A percentile compares a stretch with the other conserved stretches of the same genome.
Conservation (phyloP, 2,888 invertebrate genomes). For the Dendrolimus houi region DNA sequence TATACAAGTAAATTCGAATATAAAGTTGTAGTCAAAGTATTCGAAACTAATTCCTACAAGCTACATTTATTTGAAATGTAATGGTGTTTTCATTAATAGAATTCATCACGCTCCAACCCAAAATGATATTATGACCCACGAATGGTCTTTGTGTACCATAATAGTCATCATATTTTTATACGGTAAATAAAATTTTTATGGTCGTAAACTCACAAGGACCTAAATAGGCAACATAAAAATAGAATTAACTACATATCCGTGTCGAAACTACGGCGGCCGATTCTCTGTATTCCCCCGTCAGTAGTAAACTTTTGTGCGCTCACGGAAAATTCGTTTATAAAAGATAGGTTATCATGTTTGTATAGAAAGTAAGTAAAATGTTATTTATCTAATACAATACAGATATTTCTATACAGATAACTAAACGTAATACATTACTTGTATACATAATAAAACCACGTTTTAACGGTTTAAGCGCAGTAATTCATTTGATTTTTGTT, state of each 20-base stretch:
- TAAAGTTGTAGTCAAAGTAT: neutral
- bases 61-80: neutral
- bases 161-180: conserved; percentile 11
- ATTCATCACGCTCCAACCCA: conserved; percentile 6
- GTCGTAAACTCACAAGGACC: conserved; percentile 12
- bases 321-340: conserved; percentile 3
- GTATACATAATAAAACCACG: too few species aligned
- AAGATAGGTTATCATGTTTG: neutral
- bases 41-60: neutral
- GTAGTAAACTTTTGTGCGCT: neutral
- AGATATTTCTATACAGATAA: too few species aligned
- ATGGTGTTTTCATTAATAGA: neutral
- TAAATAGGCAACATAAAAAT: conserved; percentile 15
- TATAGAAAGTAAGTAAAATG: neutral
- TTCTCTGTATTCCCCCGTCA: neutral
- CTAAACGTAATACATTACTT: too few species aligned
- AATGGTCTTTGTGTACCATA: conserved; percentile 3
- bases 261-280: conserved; percentile 7
- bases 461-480: too few species aligned
- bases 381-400: neutral
- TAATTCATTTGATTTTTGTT: too few species aligned
- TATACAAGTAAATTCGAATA: too few species aligned
- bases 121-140: conserved; percentile 1
- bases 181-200: conserved; percentile 13
- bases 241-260: conserved; percentile 10